Evolutionary conservation across 2,888 invertebrate species (phyloP), one percentile per base, ranked within the genome.

Genomic region (Hyposoter dolosus): DNA sequence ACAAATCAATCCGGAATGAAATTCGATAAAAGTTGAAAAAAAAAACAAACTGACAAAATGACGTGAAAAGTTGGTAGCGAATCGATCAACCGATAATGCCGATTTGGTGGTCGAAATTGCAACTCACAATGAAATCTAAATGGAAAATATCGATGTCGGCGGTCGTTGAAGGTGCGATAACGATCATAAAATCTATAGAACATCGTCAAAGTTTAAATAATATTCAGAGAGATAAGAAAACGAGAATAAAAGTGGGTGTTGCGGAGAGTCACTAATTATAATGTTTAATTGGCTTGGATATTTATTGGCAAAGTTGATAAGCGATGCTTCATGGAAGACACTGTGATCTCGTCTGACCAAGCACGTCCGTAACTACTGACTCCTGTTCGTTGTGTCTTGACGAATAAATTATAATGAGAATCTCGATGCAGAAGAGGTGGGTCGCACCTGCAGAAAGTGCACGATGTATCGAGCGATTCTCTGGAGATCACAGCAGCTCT

Each of bases 151-250:
- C 91, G 90, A 23, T 87, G 87, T 12, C 92, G 90, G 17, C 92
- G 92, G 45, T 94, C 93, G 87, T 93, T 92, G 90, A 93, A 92
- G 87, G 93, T 93, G 92, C 95, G 93, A 93, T 94, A 93, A 82
- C 93, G 92, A 91, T 93, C 94, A 95, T 93, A 94, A 85, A 94
- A 94, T 92, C 94, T 90, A 88, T 93, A 94, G 90, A 91, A 92
- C 94, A 94, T 94, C 79, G 83, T 86, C 28, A 40, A 1, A 23
- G 45, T 15, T 83, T 1, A 28, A 56, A 28, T 4, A 23, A 12
- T 40, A 40, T 17, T 7, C 19, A 45, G 60, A n/a, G 19, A 9
- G 32, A 32, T 28, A 1, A 23, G 45, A 63, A 50, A 53, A 35
- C 10, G 32, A 7, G 6, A 10, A 28, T 12, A 32, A 19, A 50